Conservation (phyloP, 2,888 invertebrate species). For the Hydriomena furcata region DNA sequence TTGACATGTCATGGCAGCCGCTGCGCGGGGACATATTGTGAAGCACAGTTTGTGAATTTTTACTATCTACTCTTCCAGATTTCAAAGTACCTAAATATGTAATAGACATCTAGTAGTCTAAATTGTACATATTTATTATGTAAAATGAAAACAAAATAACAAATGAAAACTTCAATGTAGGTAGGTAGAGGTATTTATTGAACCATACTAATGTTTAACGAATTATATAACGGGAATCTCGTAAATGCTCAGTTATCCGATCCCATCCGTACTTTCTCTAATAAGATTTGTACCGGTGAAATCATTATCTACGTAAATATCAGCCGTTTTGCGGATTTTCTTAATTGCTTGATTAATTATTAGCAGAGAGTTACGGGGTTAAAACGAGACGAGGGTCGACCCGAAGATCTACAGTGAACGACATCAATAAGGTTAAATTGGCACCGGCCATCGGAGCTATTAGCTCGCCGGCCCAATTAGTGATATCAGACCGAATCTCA, state of each 20-base stretch:
- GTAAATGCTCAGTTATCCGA: conserved; percentile 9
- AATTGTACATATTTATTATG: not conserved
- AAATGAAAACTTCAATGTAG: not conserved
- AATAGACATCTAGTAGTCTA: too few relatives aligned
- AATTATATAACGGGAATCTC: conserved; percentile 1
- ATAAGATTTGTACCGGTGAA: conserved; percentile 37
- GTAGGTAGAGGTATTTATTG: conserved; percentile 8
- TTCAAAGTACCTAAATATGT: too few relatives aligned
- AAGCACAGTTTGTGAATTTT: too few relatives aligned
- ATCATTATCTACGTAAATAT: conserved; percentile 60
- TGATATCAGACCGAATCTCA: conserved; percentile 56
- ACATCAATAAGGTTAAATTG: conserved; percentile 81
- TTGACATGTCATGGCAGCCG: not conserved
- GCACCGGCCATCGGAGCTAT: conserved; percentile 72
- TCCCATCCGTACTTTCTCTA: conserved; percentile 16
- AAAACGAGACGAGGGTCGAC: conserved; percentile 75
- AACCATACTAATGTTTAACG: conserved; percentile 5
- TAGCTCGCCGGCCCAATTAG: conserved; percentile 68
- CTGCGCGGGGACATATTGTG: conserved; percentile 1
- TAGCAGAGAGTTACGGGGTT: conserved; percentile 73
- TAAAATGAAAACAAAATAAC: not conserved
- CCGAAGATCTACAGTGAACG: conserved; percentile 66
- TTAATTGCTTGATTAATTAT: conserved; percentile 82
- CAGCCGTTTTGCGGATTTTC: conserved; percentile 53
- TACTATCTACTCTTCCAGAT: too few relatives aligned